These are phyloP conservation scores for Bombyx huttoni DNA, from an alignment of 2,888 invertebrate genomes.

Conservation along the genomic window DNA sequence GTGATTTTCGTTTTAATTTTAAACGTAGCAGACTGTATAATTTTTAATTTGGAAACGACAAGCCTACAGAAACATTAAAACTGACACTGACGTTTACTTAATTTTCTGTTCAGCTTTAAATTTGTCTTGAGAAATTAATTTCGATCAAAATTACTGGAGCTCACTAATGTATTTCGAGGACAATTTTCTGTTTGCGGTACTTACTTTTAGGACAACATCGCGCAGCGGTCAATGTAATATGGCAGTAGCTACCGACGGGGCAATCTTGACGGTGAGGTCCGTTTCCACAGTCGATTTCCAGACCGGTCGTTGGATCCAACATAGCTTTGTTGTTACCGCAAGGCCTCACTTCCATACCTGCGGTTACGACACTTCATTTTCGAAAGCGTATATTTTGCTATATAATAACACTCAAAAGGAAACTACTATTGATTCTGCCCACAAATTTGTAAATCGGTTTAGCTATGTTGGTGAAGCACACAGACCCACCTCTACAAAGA, in stretches of 20 bases:
- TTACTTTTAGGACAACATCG: slow-evolving; percentile 89
- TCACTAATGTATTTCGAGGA: background rate
- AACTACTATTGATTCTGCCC: slow-evolving; percentile 1
- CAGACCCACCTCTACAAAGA: slow-evolving; percentile 80
- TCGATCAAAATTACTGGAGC: background rate
- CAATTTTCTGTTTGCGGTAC: slow-evolving; percentile 13
- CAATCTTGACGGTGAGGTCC: slow-evolving; percentile 85
- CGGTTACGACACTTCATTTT: slow-evolving; percentile 12
- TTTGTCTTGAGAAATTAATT: background rate
- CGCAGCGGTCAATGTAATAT: slow-evolving; percentile 85
- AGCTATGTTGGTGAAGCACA: slow-evolving; percentile 11
- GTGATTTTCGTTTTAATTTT: slow-evolving; percentile 1
- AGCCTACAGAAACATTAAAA: background rate
- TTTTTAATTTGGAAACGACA: slow-evolving; percentile 3
- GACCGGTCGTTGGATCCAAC: slow-evolving; percentile 77
- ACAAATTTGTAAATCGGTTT: background rate
- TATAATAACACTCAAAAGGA: background rate
- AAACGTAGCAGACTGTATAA: slow-evolving; percentile 4
- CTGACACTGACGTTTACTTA: slow-evolving; percentile 1
- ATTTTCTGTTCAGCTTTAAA: background rate
- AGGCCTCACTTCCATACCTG: slow-evolving; percentile 87
- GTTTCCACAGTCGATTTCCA: slow-evolving; percentile 87
- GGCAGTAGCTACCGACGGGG: slow-evolving; percentile 89
- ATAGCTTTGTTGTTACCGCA: slow-evolving; percentile 87
- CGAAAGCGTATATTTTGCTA: slow-evolving; percentile 3